Conservation (phyloP, 2,888 invertebrate genomes). For the Frankliniella fusca region DNA sequence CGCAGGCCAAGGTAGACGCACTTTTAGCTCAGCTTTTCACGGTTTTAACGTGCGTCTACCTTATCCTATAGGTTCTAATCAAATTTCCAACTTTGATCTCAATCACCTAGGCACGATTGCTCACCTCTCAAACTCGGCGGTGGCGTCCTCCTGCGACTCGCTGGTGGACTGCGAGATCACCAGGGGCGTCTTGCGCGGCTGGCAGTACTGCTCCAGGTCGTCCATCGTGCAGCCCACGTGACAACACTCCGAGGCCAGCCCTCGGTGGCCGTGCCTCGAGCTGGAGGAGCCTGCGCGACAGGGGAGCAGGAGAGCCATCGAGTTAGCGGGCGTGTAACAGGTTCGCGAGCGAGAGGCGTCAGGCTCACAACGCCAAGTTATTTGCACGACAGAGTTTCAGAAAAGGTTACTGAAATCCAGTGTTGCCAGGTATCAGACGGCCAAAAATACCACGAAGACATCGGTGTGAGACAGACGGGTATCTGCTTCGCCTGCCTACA, state of each 20-base stretch:
- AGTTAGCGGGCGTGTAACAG: neutral
- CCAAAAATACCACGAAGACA: too few species aligned
- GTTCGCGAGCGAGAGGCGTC: neutral
- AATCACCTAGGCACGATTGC: too few species aligned
- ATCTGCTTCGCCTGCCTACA: too few species aligned
- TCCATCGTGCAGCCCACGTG: conserved; percentile 43
- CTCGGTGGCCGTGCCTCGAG: neutral
- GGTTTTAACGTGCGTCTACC: too few species aligned
- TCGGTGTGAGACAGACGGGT: too few species aligned
- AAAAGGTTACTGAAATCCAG: too few species aligned
- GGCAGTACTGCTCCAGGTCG: conserved; percentile 46
- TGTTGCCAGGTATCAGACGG: too few species aligned
- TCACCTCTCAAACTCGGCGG: neutral
- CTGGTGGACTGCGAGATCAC: neutral
- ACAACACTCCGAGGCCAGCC: conserved; percentile 43
- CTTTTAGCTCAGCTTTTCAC: too few species aligned
- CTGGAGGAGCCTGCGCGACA: neutral
- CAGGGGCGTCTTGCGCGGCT: conserved; percentile 35
- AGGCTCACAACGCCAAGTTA: neutral
- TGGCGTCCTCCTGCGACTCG: neutral
- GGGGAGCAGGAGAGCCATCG: neutral
- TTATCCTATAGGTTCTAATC: too few species aligned
- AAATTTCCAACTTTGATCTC: too few species aligned
- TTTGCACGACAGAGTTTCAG: too few species aligned
- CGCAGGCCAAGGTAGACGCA: too few species aligned